phyloP scores from a whole-genome alignment of 1,140 invertebrate genomes.

The Ips typographus region DNA sequence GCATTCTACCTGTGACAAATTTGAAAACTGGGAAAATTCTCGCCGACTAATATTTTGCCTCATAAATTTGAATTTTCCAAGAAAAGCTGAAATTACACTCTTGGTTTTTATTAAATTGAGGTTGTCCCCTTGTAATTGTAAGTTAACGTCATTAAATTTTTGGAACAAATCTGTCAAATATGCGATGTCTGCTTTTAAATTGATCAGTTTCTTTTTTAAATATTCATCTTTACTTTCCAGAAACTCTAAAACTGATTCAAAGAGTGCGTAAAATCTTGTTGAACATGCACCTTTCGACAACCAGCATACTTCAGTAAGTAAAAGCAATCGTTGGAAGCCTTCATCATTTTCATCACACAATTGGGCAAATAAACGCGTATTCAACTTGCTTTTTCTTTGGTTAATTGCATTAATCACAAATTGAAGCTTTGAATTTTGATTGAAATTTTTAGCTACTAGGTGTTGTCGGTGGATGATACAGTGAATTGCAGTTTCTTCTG shows the following conservation, averaged over 20 bases:
- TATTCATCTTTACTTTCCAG: not conserved
- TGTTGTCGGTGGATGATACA: too few relatives aligned
- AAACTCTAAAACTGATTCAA: not conserved
- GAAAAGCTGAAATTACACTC: not conserved
- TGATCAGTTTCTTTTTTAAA: constrained; percentile 1
- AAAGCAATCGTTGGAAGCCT: constrained; percentile 42
- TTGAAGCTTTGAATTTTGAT: constrained; percentile 29
- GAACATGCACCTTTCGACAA: too few relatives aligned
- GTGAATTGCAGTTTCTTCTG: too few relatives aligned
- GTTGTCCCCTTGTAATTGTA: constrained; percentile 22
- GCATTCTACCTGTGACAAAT: constrained; percentile 41
- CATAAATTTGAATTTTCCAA: constrained; percentile 37
- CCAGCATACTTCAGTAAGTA: constrained; percentile 39
- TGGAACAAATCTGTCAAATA: not conserved
- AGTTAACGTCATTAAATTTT: constrained; percentile 29
- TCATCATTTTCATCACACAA: too few relatives aligned
- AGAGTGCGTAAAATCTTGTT: too few relatives aligned
- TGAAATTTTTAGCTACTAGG: not conserved
- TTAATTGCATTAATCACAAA: constrained; percentile 27
- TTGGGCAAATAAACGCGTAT: too few relatives aligned
- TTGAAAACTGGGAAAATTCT: constrained; percentile 37
- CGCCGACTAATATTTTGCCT: constrained; percentile 39
- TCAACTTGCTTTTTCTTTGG: too few relatives aligned
- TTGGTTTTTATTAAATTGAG: constrained; percentile 29
- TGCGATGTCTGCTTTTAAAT: too few relatives aligned